phyloP scores from a whole-genome alignment of 1,140 invertebrate genomes.

The Drosophila kanapiae region DNA sequence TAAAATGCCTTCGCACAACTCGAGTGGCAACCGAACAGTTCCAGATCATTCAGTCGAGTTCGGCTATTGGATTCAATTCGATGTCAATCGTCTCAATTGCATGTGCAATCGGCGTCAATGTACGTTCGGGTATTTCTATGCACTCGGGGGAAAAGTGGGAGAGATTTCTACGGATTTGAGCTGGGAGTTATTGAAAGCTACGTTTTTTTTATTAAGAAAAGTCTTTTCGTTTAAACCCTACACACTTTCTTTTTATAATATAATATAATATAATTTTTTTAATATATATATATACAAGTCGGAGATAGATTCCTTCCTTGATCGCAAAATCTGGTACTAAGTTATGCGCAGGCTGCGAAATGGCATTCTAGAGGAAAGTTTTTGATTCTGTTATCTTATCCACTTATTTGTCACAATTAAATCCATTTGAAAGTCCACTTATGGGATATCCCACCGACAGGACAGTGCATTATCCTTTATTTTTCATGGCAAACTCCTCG shows the following conservation, averaged over 20 bases:
- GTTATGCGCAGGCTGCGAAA: too few species aligned
- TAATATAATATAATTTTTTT: too few species aligned
- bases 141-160: slow-evolving; percentile 18
- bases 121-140: slow-evolving; percentile 57
- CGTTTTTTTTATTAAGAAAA: too few species aligned
- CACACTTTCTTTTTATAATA: too few species aligned
- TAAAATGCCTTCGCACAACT: slow-evolving; percentile 72
- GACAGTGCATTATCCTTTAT: background rate
- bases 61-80: slow-evolving; percentile 43
- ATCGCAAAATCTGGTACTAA: too few species aligned
- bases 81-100: slow-evolving; percentile 43
- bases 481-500: background rate
- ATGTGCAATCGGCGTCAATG: slow-evolving; percentile 65
- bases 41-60: slow-evolving; percentile 57
- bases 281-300: background rate
- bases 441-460: background rate
- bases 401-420: too few species aligned
- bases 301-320: background rate
- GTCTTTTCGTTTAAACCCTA: too few species aligned
- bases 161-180: background rate
- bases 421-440: too few species aligned
- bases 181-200: background rate
- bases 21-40: slow-evolving; percentile 53
- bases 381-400: too few species aligned
- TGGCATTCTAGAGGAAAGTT: too few species aligned